Evolutionary conservation across 2,888 invertebrate genomes (phyloP), one percentile per base, ranked within the genome.

Genomic region (Lathronympha strigana): DNA sequence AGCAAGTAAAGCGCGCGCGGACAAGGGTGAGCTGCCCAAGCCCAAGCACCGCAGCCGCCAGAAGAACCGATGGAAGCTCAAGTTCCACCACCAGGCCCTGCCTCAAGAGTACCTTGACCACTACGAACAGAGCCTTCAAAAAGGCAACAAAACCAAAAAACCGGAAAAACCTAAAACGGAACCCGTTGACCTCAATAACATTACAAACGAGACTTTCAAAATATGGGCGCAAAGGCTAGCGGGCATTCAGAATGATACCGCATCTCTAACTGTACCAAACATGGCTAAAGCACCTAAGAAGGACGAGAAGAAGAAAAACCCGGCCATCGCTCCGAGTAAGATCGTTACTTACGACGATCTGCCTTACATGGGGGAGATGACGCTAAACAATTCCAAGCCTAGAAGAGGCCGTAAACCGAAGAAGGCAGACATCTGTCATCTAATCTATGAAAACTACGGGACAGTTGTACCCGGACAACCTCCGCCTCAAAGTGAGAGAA

Each of bases 341-440:
- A 92, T 94, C 25, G 93, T 96, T 72, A 95, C 95, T 49, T 97
- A 96, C 79, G 95, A 96, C 49, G 97, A 97, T 77, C 87, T 97
- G 50, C 97, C 97, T 0, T 97, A 97, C 84, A 97, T 97, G 97
- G 97, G 97, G 0, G 97, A 97, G 82, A 97, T 97, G 93, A 97
- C 97, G 0, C 84, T 97, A 61, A 97, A 97, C 79, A 97, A 97
- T 84, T 96, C 96, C 13, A 96, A 97, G 73, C 97, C 97, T 0
- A 88, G 97, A 38, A 93, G 98, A 68, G 97, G 97, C 0, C 92
- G 97, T 17, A 98, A 98, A 78, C 98, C 97, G 0, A 97, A 97
- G 80, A 97, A 98, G 83, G 97, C 97, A 0, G 97, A 97, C 78
- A 98, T 98, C 71, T 97, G 97, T 72, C 97, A 97, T 78, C 88